Percentiles rank a stretch among this genome's conserved stretches.
phyloP scores from a whole-genome alignment of 2,113 vertebrate genomes.

The Camelus dromedarius region DNA sequence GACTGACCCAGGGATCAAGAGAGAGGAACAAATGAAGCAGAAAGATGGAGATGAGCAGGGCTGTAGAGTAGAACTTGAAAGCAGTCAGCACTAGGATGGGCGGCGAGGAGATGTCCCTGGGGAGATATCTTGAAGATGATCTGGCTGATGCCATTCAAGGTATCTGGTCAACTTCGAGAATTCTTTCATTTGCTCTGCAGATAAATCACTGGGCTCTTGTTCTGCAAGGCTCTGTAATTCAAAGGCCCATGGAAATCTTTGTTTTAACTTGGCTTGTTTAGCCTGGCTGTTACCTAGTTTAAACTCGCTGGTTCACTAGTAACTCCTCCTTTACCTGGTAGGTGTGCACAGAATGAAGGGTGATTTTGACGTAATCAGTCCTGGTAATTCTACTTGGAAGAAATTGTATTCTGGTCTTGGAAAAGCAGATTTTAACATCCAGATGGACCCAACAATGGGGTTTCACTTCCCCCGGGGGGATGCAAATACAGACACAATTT shows the following conservation, averaged over 20 bases:
- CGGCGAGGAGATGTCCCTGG: background rate
- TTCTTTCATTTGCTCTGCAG: background rate
- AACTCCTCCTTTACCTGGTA: background rate
- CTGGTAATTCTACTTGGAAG: background rate
- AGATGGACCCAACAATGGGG: background rate
- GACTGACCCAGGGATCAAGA: background rate
- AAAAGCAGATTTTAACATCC: background rate
- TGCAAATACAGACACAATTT: background rate
- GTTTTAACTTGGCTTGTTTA: background rate
- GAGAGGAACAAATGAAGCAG: background rate
- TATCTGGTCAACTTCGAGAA: background rate
- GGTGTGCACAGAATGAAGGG: background rate
- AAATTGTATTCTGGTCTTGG: background rate
- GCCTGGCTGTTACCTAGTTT: background rate
- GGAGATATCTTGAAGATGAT: background rate
- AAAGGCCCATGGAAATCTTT: background rate
- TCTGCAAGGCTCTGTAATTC: background rate
- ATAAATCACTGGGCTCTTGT: background rate
- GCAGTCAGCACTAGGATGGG: accelerated
- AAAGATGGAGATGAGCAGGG: too few species aligned
- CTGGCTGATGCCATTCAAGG: background rate
- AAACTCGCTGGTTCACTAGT: background rate
- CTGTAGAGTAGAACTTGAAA: background rate
- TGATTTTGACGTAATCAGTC: background rate
- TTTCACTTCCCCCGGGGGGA: background rate